A percentile compares a stretch with the other conserved stretches of the same genome.
Conservation (phyloP, 2,797 vertebrate genomes). For the Pseudomugil tenellus region DNA sequence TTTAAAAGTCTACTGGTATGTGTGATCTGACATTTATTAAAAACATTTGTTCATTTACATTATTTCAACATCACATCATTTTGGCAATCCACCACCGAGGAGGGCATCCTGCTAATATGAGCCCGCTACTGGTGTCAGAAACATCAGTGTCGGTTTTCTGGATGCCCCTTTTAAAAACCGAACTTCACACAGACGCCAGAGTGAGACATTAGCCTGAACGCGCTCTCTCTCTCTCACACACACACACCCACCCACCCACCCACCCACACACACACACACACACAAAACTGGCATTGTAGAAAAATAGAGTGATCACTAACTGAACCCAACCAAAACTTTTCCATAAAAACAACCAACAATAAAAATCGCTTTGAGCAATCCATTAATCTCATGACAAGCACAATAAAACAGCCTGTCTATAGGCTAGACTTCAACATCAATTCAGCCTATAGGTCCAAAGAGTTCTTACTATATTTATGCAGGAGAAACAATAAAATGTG, state of each 20-base stretch:
- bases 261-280: constrained; percentile 28
- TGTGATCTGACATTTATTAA: constrained; percentile 78
- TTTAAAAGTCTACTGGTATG: constrained; percentile 22
- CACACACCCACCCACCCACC: constrained; percentile 18
- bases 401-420: constrained; percentile 47
- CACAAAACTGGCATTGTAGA: constrained; percentile 59
- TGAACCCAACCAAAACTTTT: constrained; percentile 58
- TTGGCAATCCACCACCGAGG: constrained; percentile 66
- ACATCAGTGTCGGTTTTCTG: constrained; percentile 95
- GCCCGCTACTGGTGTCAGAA: constrained; percentile 74
- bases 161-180: constrained; percentile 95
- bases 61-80: constrained; percentile 69
- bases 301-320: constrained; percentile 76
- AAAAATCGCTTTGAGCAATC: constrained; percentile 52
- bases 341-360: constrained; percentile 48
- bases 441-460: constrained; percentile 43
- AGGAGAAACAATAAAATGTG: constrained; percentile 50
- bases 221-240: constrained; percentile 23
- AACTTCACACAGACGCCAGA: constrained; percentile 93
- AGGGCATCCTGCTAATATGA: constrained; percentile 62
- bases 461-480: constrained; percentile 50
- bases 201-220: constrained; percentile 71
- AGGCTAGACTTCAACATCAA: constrained; percentile 42
- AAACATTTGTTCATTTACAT: constrained; percentile 80
- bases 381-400: constrained; percentile 59